Conservation (phyloP, 1,140 invertebrate genomes). For the Belonocnema kinseyi region DNA sequence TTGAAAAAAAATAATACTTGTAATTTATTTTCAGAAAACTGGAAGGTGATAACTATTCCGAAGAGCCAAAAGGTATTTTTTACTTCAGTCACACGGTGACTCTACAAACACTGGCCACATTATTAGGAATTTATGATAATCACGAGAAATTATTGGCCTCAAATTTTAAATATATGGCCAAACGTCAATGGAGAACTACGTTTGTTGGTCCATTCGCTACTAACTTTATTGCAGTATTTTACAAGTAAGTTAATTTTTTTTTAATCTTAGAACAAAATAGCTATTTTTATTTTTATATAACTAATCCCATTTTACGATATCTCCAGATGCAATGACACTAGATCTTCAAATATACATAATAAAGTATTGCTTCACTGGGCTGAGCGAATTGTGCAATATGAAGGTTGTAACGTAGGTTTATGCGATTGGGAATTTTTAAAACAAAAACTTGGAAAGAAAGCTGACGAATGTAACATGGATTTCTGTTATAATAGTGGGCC, state of each 20-base stretch:
- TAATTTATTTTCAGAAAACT: slow-evolving; percentile 53
- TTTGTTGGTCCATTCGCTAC: slow-evolving; percentile 84
- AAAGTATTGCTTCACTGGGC: slow-evolving; percentile 75
- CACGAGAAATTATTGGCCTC: slow-evolving; percentile 78
- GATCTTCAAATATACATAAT: slow-evolving; percentile 54
- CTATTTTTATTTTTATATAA: neutral
- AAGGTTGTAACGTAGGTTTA: slow-evolving; percentile 74
- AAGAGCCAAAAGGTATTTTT: slow-evolving; percentile 79
- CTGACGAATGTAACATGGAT: slow-evolving; percentile 53
- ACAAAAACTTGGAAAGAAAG: slow-evolving; percentile 61
- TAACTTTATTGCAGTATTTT: slow-evolving; percentile 87
- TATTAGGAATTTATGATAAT: slow-evolving; percentile 83
- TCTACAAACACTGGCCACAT: slow-evolving; percentile 79
- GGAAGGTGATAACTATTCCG: slow-evolving; percentile 48
- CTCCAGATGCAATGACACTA: slow-evolving; percentile 65
- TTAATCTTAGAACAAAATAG: neutral
- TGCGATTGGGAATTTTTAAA: slow-evolving; percentile 75
- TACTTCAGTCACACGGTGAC: slow-evolving; percentile 85
- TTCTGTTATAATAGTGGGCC: slow-evolving; percentile 54
- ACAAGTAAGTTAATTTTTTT: slow-evolving; percentile 77
- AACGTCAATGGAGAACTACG: slow-evolving; percentile 84
- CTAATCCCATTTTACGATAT: neutral
- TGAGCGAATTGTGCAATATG: slow-evolving; percentile 68
- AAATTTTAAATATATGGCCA: slow-evolving; percentile 79
- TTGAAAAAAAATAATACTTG: neutral